Evolutionary conservation across 2,888 invertebrate species (phyloP).

Genomic region (Epiblema foenella): DNA sequence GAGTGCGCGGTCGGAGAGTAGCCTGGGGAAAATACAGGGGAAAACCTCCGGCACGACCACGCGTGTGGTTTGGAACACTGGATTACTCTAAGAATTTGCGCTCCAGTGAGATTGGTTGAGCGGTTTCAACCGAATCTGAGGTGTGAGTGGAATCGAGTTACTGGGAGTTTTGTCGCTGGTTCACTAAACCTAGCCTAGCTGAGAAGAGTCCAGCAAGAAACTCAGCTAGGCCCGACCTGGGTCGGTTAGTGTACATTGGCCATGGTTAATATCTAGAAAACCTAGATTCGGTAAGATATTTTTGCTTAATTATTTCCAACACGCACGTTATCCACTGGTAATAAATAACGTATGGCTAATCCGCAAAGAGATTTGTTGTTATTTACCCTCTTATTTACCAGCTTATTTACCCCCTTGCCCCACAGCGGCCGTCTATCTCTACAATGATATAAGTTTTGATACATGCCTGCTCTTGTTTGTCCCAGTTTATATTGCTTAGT

Average conservation of each 20-base stretch:
- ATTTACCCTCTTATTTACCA: conserved; percentile 70
- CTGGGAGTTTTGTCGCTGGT: too few species aligned
- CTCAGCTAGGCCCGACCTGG: too few species aligned
- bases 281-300: not conserved
- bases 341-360: conserved; percentile 81
- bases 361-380: conserved; percentile 80
- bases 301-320: conserved; percentile 19
- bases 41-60: too few species aligned
- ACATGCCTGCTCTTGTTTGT: conserved; percentile 32
- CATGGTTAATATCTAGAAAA: not conserved
- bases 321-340: conserved; percentile 62
- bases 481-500: conserved; percentile 31
- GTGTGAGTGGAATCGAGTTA: too few species aligned
- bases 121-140: too few species aligned
- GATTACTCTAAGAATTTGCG: too few species aligned
- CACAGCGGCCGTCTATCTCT: conserved; percentile 11
- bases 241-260: not conserved
- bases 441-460: conserved; percentile 42
- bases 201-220: too few species aligned
- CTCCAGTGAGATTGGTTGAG: too few species aligned
- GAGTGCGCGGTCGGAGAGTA: too few species aligned
- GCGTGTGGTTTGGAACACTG: too few species aligned
- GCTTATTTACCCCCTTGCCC: conserved; percentile 50
- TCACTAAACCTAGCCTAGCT: too few species aligned
- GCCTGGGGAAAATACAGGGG: too few species aligned